phyloP scores from a whole-genome alignment of 1,140 invertebrate species.

The Plutomurus gul region DNA sequence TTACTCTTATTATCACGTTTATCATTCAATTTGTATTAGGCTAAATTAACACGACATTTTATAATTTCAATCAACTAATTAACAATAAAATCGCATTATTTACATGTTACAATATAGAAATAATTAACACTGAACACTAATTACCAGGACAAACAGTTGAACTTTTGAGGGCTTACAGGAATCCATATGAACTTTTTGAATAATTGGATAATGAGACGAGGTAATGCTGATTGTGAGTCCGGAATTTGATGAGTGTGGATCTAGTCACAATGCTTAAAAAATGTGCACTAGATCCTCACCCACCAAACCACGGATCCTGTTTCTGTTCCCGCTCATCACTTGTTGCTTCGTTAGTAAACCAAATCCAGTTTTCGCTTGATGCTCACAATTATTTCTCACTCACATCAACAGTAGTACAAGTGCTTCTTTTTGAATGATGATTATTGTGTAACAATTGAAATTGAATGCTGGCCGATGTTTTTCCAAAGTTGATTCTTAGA shows the following conservation, averaged over 20 bases:
- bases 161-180: too few relatives aligned
- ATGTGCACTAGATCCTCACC: constrained; percentile 79
- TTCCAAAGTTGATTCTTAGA: background rate
- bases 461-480: background rate
- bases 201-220: background rate
- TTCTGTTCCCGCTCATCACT: constrained; percentile 12
- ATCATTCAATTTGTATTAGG: too few relatives aligned
- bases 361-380: background rate
- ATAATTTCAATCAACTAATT: too few relatives aligned
- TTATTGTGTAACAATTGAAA: background rate
- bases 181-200: too few relatives aligned
- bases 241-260: constrained; percentile 78
- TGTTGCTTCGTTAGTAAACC: background rate
- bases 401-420: background rate
- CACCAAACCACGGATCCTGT: constrained; percentile 60
- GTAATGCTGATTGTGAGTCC: constrained; percentile 27
- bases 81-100: too few relatives aligned
- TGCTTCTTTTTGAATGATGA: too few relatives aligned
- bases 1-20: too few relatives aligned
- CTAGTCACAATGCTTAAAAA: constrained; percentile 68
- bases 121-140: too few relatives aligned
- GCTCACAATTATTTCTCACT: background rate
- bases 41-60: too few relatives aligned
- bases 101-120: too few relatives aligned
- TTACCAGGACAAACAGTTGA: too few relatives aligned